Evolutionary conservation across 2,888 invertebrate species (phyloP).

Genomic region (Caenorhabditis uteleia): DNA sequence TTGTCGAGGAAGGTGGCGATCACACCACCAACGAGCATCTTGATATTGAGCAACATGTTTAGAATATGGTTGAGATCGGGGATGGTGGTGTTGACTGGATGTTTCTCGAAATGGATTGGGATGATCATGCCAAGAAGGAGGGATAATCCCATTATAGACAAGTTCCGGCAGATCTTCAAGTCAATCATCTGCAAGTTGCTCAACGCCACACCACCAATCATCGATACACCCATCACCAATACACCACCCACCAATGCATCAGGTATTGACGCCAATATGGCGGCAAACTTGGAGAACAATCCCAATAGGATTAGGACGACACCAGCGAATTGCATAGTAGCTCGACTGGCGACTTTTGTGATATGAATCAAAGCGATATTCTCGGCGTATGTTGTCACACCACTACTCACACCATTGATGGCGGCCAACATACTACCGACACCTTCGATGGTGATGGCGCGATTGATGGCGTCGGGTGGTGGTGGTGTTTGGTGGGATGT

Average conservation of each 20-base stretch:
- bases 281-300: conserved; percentile 54
- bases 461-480: conserved; percentile 55
- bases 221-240: conserved; percentile 61
- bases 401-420: conserved; percentile 54
- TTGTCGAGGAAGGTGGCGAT: conserved; percentile 72
- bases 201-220: conserved; percentile 62
- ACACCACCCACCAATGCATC: conserved; percentile 62
- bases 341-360: conserved; percentile 59
- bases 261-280: conserved; percentile 61
- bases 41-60: conserved; percentile 61
- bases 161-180: conserved; percentile 46
- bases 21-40: conserved; percentile 71
- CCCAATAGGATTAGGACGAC: conserved; percentile 33
- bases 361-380: conserved; percentile 61
- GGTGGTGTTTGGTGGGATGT: conserved; percentile 57
- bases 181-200: conserved; percentile 56
- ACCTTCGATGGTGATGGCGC: conserved; percentile 63
- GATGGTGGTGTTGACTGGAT: conserved; percentile 42
- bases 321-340: conserved; percentile 63
- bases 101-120: conserved; percentile 50
- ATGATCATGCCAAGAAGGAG: conserved; percentile 55
- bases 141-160: conserved; percentile 61
- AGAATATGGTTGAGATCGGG: conserved; percentile 52
- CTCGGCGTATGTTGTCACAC: conserved; percentile 64
- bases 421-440: conserved; percentile 56